A percentile compares a stretch with the other conserved stretches of the same genome.
These are phyloP conservation scores for Chiridota heheva DNA, from an alignment of 35 echinoderm and acorn worm genomes.

Conservation along the genomic window DNA sequence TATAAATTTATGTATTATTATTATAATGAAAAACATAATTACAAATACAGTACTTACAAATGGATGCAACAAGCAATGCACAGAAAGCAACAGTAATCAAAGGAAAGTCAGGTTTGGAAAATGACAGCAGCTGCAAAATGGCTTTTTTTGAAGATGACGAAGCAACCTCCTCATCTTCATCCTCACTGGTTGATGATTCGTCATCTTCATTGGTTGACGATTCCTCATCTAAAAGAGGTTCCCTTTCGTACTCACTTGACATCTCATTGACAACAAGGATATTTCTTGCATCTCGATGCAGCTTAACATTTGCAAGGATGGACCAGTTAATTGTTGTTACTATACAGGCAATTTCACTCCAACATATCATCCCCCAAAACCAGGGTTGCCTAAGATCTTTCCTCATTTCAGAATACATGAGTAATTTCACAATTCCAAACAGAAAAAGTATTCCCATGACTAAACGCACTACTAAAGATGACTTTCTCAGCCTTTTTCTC, in stretches of 20 bases:
- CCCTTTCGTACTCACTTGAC: not conserved
- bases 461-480: not conserved
- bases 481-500: constrained; percentile 4
- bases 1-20: too few species aligned
- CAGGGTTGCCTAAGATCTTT: constrained; percentile 38
- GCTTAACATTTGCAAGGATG: not conserved
- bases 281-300: not conserved
- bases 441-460: constrained; percentile 22
- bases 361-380: constrained; percentile 51
- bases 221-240: not conserved
- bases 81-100: constrained; percentile 33
- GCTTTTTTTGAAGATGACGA: not conserved
- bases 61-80: constrained; percentile 32
- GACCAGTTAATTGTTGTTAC: not conserved
- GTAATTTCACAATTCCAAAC: constrained; percentile 32
- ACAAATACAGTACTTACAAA: constrained; percentile 26
- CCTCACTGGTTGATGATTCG: not conserved
- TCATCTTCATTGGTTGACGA: not conserved
- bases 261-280: not conserved
- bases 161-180: not conserved
- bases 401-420: constrained; percentile 40
- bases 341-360: constrained; percentile 28
- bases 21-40: not conserved
- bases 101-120: constrained; percentile 45
- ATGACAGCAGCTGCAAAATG: constrained; percentile 27